A percentile compares a stretch with the other conserved stretches of the same genome.
These are phyloP conservation scores for Melanotaenia nigrans DNA, from an alignment of 2,797 vertebrate genomes.

Conservation along the genomic window DNA sequence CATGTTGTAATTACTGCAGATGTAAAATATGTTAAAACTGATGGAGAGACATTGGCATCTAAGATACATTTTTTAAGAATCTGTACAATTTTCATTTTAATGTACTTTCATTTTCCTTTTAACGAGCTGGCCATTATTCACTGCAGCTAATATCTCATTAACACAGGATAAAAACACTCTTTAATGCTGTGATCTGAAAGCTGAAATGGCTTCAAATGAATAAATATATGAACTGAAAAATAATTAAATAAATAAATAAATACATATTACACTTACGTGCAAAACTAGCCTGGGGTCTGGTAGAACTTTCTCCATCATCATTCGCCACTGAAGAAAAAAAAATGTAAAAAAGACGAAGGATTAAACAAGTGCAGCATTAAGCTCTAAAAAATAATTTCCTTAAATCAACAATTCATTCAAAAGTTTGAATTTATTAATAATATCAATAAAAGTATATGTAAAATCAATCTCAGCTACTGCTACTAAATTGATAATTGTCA, in stretches of 20 bases:
- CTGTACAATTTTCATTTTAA: background rate
- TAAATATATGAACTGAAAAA: slow-evolving; percentile 1
- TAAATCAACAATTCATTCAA: background rate
- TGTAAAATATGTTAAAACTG: background rate
- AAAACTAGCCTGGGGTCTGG: slow-evolving; percentile 87
- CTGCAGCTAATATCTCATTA: slow-evolving; percentile 27
- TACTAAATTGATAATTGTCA: background rate
- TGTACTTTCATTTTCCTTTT: background rate
- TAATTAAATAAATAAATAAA: slow-evolving; percentile 6
- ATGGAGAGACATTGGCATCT: background rate
- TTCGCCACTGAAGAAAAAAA: slow-evolving; percentile 87
- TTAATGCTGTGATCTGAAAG: slow-evolving; percentile 14
- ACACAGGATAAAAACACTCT: background rate
- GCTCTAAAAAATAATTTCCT: background rate
- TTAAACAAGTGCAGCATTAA: slow-evolving; percentile 3
- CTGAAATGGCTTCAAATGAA: slow-evolving; percentile 21
- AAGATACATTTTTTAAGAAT: background rate
- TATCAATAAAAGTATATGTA: too few relatives aligned
- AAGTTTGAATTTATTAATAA: too few relatives aligned
- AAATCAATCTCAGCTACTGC: background rate
- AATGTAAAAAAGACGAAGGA: background rate
- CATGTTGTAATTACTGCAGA: slow-evolving; percentile 2
- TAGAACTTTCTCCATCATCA: slow-evolving; percentile 88
- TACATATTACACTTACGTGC: slow-evolving; percentile 83
- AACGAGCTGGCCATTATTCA: background rate